These are phyloP conservation scores for Synergus umbraculus DNA, from an alignment of 2,888 invertebrate species.

Conservation along the genomic window DNA sequence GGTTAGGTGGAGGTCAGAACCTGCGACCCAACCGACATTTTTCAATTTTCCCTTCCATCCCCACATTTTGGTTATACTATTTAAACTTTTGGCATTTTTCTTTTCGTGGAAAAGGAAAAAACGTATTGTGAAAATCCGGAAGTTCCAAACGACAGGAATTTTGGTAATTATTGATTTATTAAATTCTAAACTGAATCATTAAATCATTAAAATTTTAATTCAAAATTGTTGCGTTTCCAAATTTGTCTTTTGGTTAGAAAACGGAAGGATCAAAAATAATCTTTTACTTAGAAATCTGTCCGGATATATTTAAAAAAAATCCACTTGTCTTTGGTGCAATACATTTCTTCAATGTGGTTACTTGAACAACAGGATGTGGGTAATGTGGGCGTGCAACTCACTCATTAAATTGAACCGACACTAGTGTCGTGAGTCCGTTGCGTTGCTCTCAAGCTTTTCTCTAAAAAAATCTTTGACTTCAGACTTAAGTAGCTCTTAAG, in stretches of 20 bases:
- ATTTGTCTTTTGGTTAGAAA: constrained; percentile 49
- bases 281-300: neutral
- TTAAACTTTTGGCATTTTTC: constrained; percentile 9
- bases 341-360: constrained; percentile 11
- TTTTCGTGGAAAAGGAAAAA: neutral
- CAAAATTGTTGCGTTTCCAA: neutral
- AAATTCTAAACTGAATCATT: too few species aligned
- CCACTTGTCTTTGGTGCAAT: constrained; percentile 20
- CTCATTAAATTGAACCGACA: constrained; percentile 31
- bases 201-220: too few species aligned
- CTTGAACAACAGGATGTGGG: constrained; percentile 26
- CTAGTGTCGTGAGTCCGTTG: neutral
- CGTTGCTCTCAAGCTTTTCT: neutral
- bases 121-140: neutral
- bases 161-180: too few species aligned
- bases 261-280: constrained; percentile 9
- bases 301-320: neutral
- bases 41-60: neutral
- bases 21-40: constrained; percentile 27
- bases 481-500: neutral
- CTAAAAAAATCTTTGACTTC: neutral
- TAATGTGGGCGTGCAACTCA: constrained; percentile 36
- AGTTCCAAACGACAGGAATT: neutral
- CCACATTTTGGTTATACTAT: constrained; percentile 8
- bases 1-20: constrained; percentile 15